Conservation (phyloP, 2,113 vertebrate species). For the Diphyllodes magnificus region DNA sequence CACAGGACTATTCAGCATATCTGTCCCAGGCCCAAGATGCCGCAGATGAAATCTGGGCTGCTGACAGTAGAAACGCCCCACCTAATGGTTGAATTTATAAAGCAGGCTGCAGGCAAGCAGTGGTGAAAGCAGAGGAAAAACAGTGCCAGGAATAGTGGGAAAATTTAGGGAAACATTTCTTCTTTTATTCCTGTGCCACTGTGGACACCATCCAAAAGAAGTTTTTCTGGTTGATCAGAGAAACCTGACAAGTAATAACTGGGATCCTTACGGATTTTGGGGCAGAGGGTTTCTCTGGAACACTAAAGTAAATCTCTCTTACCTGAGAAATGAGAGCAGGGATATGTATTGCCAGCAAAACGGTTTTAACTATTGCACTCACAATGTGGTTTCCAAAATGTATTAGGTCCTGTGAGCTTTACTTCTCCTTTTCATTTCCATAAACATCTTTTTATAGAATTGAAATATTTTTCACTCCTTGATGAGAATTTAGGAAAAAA, state of each 20-base stretch:
- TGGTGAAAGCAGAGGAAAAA: not conserved
- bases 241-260: not conserved
- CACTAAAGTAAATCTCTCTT: not conserved
- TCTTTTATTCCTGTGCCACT: not conserved
- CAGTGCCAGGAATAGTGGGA: not conserved
- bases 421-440: not conserved
- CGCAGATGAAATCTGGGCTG: not conserved
- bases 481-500: not conserved
- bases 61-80: constrained; percentile 18
- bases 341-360: not conserved
- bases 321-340: not conserved
- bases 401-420: not conserved
- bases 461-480: not conserved
- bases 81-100: constrained; percentile 15
- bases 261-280: not conserved
- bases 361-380: not conserved
- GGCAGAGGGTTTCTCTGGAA: not conserved
- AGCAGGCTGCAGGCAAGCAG: not conserved
- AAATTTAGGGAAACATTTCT: not conserved
- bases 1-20: not conserved
- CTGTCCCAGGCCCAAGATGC: not conserved
- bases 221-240: not conserved
- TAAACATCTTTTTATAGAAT: not conserved
- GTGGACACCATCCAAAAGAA: not conserved
- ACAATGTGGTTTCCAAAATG: not conserved